These are phyloP conservation scores for Mermis nigrescens DNA, from an alignment of 2,888 invertebrate genomes.

Conservation along the genomic window DNA sequence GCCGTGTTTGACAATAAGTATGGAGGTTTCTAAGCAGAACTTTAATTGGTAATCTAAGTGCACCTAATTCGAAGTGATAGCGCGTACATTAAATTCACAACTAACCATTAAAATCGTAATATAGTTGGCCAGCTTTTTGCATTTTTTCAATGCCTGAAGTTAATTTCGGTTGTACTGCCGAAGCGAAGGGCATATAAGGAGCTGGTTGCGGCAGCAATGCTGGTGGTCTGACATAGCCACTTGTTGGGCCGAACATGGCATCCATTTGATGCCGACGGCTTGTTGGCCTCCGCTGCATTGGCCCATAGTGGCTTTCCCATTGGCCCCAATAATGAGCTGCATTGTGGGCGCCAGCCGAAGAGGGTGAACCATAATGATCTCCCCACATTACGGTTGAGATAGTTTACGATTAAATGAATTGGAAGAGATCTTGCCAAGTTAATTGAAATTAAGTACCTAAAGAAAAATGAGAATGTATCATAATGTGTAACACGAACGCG, in stretches of 20 bases:
- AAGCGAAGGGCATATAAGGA: background rate
- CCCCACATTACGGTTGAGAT: background rate
- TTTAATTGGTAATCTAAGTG: no score
- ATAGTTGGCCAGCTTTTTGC: background rate
- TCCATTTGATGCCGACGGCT: background rate
- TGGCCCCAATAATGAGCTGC: conserved; percentile 1
- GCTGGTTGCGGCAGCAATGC: background rate
- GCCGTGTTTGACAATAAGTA: no score
- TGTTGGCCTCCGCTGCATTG: background rate
- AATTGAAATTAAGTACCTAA: no score
- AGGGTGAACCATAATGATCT: background rate
- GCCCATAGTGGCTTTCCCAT: background rate
- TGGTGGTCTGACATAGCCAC: background rate
- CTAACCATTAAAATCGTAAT: background rate
- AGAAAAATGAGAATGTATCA: no score
- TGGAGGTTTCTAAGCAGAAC: no score
- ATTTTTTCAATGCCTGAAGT: background rate
- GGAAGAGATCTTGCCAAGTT: no score
- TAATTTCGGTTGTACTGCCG: background rate
- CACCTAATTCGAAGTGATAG: no score
- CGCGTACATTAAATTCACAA: no score
- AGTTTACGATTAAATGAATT: no score
- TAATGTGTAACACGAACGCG: no score
- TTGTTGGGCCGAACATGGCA: background rate
- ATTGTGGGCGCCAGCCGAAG: no score